Base-by-base conservation (phyloP, 37 sponge, comb jelly and placozoan genomes). In the Cladorhizidae sp. region DNA sequence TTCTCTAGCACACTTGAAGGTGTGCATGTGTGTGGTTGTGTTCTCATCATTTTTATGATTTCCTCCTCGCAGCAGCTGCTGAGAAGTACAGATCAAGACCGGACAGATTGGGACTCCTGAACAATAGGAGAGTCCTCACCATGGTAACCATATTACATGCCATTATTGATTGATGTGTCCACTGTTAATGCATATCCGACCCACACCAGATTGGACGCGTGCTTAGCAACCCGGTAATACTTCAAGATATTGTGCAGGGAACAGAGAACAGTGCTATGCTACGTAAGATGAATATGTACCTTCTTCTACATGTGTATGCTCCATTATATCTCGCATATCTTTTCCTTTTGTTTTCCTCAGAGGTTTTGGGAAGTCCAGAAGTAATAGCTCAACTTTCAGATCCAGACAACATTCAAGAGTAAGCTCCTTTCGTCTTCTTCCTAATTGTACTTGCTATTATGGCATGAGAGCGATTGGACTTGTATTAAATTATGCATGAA, bases 371-470 rank as follows among this genome's bases (percentile, higher is more conserved):
- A 22, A 56, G 62, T 41, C 82, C 73, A 28, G 63, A 40, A 2
- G 33, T 81, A 39, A 17, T 72, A 22, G 62, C 73, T 15, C 39
- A 28, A 17, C 57, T 81, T 45, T 81, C 82, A n/a, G 73, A 81
- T 38, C 70, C 71, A 9, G 82, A 70, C 29, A n/a, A 36, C 39
- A 72, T 81, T 2, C 40, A 72, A 28, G 59, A 81, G 82, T 81
- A 12, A 81, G 73, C 64, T 63, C 29, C 41, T 22, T 39, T 69
- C 70, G 8, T 69, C 38, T 21, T 29, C 40, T 21, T 26, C 38
- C 38, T 36, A 14, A 9, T 40, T 38, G 5, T 17, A 22, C 70
- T 14, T 38, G 15, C 70, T 39, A 37, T n/a, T n/a, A n/a, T n/a
- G n/a, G n/a, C n/a, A n/a, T n/a, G n/a, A n/a, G n/a, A n/a, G n/a